Conservation (phyloP, 2,797 vertebrate genomes). For the Halcyon leucocephala region DNA sequence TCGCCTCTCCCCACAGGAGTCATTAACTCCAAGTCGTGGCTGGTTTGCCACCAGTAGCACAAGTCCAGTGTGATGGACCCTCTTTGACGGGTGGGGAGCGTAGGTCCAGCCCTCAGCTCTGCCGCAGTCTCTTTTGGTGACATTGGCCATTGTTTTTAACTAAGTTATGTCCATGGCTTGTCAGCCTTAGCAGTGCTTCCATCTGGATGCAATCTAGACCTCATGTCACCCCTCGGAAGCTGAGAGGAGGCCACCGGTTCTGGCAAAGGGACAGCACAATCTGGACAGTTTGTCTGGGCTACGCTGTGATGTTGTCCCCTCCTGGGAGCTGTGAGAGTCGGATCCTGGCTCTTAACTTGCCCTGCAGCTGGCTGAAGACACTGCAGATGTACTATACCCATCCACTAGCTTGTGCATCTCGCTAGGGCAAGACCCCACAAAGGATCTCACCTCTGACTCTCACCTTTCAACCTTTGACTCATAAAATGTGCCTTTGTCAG, state of each 20-base stretch:
- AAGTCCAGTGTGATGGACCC: neutral
- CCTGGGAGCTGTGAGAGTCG: neutral
- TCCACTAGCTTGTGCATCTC: neutral
- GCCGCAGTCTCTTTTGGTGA: neutral
- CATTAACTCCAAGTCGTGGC: neutral
- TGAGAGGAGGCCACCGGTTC: neutral
- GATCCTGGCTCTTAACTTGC: neutral
- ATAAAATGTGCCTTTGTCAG: neutral
- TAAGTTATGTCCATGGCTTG: neutral
- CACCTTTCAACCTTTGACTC: neutral
- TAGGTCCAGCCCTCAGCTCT: neutral
- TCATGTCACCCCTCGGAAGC: neutral
- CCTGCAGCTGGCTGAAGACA: neutral
- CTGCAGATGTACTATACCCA: neutral
- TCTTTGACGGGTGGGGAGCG: neutral
- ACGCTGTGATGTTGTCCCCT: neutral
- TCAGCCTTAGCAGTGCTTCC: neutral
- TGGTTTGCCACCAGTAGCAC: neutral
- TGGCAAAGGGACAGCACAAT: neutral
- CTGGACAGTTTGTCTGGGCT: neutral
- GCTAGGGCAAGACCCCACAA: rapidly evolving
- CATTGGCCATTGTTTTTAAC: neutral
- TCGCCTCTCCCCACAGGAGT: neutral
- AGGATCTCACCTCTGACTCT: neutral
- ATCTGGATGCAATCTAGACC: neutral